Base-by-base conservation (phyloP, 2,797 vertebrate genomes). In the Parambassis ranga region DNA sequence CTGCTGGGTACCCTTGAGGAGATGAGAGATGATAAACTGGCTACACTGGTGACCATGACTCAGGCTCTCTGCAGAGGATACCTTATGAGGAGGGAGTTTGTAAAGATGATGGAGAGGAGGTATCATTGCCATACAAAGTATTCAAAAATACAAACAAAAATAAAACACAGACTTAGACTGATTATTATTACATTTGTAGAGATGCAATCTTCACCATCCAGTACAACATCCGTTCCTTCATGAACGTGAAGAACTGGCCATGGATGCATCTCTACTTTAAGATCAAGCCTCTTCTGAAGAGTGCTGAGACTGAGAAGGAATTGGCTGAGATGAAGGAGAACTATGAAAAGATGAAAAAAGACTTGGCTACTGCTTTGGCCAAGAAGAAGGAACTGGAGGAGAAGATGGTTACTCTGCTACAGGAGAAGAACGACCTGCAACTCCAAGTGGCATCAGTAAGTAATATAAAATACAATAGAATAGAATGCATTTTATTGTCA, bases 211-310 rank as follows among this genome's bases (percentile, higher is more conserved):
- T 10, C 22, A 1, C 0, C 7, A 14, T 41, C 13, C 38, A 60
- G 16, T 60, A 60, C 35, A 62, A 62, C 19, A n/a, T 62, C 7
- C 59, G 59, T 9, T 62, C 59, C 0, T 96, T 96, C 84, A 96
- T 96, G 94, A 95, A 94, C 5, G 94, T 96, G 0, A 96, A 96
- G 42, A 93, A 94, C 58, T 96, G 95, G 95, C 93, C 95, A 18
- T 96, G 95, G 95, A 91, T 96, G 94, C 89, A 94, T 30, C 84
- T 96, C 1, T 96, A 93, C 65, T 96, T 95, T 77, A 96, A 96
- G 89, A 94, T 96, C 77, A 96, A 96, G 60, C 94, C 95, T 27
- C 90, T 96, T 6, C 81, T 96, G 46, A 93, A 93, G 87, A 95
- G 94, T n/a, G 94, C 94, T 41, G 94, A 96, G 52, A 92, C 94